Percentiles rank a stretch among this genome's conserved stretches.
These are phyloP conservation scores for Pelodytes ibericus DNA, from an alignment of 2,797 vertebrate species.

Conservation along the genomic window DNA sequence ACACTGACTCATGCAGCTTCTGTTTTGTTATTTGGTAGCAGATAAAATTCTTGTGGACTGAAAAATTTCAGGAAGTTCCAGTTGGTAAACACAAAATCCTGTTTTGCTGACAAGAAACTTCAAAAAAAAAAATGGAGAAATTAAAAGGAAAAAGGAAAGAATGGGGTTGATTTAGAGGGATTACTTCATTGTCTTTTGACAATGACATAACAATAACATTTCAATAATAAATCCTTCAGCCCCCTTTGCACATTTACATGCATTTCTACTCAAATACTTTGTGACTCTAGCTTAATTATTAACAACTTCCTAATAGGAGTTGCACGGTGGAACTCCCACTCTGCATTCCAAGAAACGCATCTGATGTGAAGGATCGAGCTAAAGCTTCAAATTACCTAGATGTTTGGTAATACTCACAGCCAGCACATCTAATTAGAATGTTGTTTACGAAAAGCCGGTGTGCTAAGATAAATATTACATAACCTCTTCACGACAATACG, in stretches of 20 bases:
- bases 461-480: no score
- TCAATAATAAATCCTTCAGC: slow-evolving; percentile 31
- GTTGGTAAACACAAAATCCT: slow-evolving; percentile 55
- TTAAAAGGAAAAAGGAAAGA: slow-evolving; percentile 24
- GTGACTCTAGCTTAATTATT: neutral
- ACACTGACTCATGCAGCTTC: slow-evolving; percentile 49
- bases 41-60: slow-evolving; percentile 50
- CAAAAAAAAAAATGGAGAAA: slow-evolving; percentile 31
- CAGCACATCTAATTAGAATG: no score
- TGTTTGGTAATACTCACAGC: no score
- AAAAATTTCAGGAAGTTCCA: slow-evolving; percentile 51
- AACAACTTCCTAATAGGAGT: neutral
- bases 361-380: neutral
- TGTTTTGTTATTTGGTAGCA: slow-evolving; percentile 41
- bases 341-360: neutral
- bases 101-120: slow-evolving; percentile 48
- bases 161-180: neutral
- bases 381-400: neutral
- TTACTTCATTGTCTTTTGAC: slow-evolving; percentile 38
- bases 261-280: no score
- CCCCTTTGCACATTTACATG: neutral
- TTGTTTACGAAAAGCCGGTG: no score
- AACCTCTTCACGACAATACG: no score
- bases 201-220: slow-evolving; percentile 44
- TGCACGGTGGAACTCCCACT: neutral